Evolutionary conservation across 1,140 invertebrate species (phyloP).

Genomic region (Lysiphlebus fabarum): DNA sequence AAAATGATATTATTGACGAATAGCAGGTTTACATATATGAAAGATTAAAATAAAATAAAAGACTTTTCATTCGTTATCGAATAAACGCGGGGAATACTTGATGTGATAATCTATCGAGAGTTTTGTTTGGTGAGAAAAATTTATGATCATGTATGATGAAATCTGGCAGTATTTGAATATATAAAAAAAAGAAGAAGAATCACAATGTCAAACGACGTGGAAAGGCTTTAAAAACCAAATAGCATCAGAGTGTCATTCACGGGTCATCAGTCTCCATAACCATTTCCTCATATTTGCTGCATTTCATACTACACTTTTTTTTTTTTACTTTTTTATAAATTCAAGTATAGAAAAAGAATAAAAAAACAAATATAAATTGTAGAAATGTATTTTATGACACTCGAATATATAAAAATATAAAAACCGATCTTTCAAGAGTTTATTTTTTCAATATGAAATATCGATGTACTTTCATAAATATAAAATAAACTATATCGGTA

Average conservation of each 20-base stretch:
- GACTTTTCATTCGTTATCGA: background rate
- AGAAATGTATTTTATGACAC: background rate
- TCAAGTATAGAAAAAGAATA: background rate
- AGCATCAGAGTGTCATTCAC: constrained; percentile 18
- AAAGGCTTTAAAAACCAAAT: constrained; percentile 17
- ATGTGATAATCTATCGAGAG: background rate
- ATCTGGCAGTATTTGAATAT: constrained; percentile 11
- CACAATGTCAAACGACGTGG: constrained; percentile 2
- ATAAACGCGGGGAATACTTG: background rate
- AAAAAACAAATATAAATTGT: constrained; percentile 3
- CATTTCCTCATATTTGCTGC: background rate
- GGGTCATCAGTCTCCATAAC: constrained; percentile 28
- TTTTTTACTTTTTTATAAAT: background rate
- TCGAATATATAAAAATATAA: background rate
- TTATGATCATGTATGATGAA: background rate
- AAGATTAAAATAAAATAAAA: background rate
- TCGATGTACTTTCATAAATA: constrained; percentile 11
- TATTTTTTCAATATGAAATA: constrained; percentile 17
- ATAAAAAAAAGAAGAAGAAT: background rate
- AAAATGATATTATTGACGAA: background rate
- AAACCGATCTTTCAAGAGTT: constrained; percentile 3
- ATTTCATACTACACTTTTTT: constrained; percentile 1
- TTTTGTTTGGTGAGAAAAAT: no score
- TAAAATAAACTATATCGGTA: constrained; percentile 8
- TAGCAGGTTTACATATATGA: background rate